Conservation (phyloP, 2,113 vertebrate genomes). For the Anthoscopus minutus region DNA sequence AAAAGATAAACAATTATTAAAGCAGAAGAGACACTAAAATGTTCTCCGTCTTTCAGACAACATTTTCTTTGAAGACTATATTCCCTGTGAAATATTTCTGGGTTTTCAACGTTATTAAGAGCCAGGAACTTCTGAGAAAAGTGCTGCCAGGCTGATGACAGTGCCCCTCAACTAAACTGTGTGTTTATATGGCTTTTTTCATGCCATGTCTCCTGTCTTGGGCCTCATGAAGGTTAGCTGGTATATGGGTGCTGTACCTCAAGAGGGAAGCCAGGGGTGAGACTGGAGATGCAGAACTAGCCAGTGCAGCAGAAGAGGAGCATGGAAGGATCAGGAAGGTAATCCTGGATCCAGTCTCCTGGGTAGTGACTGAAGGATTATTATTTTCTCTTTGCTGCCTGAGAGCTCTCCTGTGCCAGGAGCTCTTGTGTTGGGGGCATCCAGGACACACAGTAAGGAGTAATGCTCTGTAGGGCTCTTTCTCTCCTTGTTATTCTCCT, state of each 20-base stretch:
- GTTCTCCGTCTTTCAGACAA: not conserved
- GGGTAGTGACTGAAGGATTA: not conserved
- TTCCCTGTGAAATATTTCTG: not conserved
- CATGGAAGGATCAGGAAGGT: not conserved
- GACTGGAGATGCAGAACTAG: not conserved
- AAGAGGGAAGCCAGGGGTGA: not conserved
- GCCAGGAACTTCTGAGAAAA: not conserved
- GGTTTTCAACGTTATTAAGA: not conserved
- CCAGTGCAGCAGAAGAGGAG: not conserved
- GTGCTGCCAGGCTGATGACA: fast-evolving
- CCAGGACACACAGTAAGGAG: not conserved
- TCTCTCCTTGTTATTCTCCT: not conserved
- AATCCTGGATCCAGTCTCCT: not conserved
- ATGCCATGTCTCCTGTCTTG: not conserved
- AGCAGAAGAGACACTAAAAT: not conserved
- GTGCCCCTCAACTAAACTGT: not conserved
- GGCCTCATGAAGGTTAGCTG: not conserved
- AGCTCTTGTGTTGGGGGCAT: not conserved
- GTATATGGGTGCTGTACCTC: not conserved
- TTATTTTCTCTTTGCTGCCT: not conserved
- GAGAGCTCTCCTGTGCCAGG: not conserved
- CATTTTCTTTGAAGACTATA: not conserved
- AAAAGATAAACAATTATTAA: not conserved
- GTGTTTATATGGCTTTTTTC: not conserved
- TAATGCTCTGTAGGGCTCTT: not conserved